phyloP scores from a whole-genome alignment of 1,140 invertebrate genomes.

The silkworm (Bombyx mori) region DNA sequence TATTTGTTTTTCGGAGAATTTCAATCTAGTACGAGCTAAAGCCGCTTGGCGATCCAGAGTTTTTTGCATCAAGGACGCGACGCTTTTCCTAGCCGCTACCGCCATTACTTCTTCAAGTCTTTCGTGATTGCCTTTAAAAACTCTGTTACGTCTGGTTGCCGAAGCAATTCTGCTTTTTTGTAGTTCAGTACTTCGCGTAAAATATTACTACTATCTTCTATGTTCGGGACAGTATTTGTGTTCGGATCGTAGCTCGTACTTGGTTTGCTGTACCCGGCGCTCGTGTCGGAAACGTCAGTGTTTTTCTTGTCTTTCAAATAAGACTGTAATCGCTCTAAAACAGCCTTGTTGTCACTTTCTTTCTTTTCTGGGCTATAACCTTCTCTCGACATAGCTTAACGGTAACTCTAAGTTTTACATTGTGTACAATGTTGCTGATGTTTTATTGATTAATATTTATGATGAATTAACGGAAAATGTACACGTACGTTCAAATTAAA shows the following conservation, averaged over 20 bases:
- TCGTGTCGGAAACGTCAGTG: constrained; percentile 37
- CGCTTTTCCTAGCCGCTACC: constrained; percentile 50
- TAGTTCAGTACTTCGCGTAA: constrained; percentile 63
- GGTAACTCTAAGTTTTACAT: constrained; percentile 24
- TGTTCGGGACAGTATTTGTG: constrained; percentile 26
- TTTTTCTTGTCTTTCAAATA: constrained; percentile 67
- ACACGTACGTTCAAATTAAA: not conserved
- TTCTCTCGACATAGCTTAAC: constrained; percentile 59
- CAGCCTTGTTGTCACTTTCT: constrained; percentile 62
- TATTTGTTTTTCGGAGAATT: constrained; percentile 50
- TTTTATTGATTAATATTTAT: not conserved
- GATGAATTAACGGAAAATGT: not conserved
- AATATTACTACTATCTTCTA: constrained; percentile 56
- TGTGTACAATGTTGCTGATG: constrained; percentile 1
- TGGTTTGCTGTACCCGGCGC: constrained; percentile 40
- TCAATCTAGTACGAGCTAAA: constrained; percentile 39
- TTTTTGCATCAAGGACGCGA: constrained; percentile 60
- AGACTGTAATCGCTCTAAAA: constrained; percentile 62
- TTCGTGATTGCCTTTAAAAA: constrained; percentile 55
- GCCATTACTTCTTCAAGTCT: constrained; percentile 60
- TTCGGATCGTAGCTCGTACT: constrained; percentile 56
- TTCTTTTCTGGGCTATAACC: constrained; percentile 63
- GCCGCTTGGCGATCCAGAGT: constrained; percentile 52
- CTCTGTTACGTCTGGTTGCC: constrained; percentile 58
- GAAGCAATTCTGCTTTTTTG: constrained; percentile 60